These are phyloP conservation scores for Anseranas semipalmata DNA, from an alignment of 2,113 vertebrate genomes.

Conservation along the genomic window DNA sequence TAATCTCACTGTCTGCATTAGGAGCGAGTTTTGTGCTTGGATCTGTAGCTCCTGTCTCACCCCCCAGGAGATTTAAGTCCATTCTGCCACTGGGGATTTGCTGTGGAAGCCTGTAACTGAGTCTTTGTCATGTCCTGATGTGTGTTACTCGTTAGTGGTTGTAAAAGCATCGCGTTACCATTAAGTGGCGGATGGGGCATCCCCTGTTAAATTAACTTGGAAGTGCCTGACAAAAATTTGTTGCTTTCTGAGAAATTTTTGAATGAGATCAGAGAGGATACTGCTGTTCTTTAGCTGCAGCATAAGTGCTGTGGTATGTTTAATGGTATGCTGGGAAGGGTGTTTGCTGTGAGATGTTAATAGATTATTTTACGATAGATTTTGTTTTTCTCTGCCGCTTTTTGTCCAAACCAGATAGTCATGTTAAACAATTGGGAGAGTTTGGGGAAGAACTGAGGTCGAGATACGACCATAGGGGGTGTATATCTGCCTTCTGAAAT, in stretches of 20 bases:
- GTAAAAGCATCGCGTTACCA: background rate
- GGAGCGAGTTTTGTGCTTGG: conserved; percentile 22
- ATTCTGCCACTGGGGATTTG: conserved; percentile 16
- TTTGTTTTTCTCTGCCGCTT: background rate
- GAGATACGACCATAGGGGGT: background rate
- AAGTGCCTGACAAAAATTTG: background rate
- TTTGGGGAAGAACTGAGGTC: background rate
- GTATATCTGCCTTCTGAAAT: background rate
- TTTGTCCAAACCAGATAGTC: background rate
- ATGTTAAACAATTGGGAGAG: background rate
- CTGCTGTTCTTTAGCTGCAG: background rate
- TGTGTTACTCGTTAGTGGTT: background rate
- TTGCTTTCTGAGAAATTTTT: background rate
- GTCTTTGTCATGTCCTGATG: background rate
- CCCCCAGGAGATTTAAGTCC: conserved; percentile 26
- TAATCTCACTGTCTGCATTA: conserved; percentile 21
- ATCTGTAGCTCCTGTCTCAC: background rate
- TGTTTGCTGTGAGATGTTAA: background rate
- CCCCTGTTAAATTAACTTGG: background rate
- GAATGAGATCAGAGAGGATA: background rate
- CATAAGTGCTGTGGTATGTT: background rate
- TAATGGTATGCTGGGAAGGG: background rate
- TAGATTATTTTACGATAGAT: background rate
- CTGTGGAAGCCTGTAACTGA: background rate
- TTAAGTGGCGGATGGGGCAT: background rate